A percentile compares a stretch with the other conserved stretches of the same genome.
Conservation (phyloP, 1,140 invertebrate species). For the Trigoniulus corallinus region DNA sequence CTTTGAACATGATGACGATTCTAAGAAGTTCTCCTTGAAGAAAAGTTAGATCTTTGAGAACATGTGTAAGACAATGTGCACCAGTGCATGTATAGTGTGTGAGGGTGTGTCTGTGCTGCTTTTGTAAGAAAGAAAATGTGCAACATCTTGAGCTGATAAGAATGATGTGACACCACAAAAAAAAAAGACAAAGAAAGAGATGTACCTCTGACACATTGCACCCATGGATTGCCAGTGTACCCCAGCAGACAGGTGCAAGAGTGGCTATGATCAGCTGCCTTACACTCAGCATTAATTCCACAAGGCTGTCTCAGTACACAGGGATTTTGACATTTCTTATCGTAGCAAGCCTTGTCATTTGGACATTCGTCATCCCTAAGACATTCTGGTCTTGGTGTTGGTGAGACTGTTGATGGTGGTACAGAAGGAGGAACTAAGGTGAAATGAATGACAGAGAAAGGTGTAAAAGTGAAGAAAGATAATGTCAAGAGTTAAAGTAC, state of each 20-base stretch:
- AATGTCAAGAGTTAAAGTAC: no score
- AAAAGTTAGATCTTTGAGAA: no score
- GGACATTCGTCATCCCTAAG: conserved; percentile 19
- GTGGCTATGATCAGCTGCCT: conserved; percentile 40
- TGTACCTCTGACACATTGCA: conserved; percentile 14
- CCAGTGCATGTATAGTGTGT: no score
- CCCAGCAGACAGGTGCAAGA: conserved; percentile 66
- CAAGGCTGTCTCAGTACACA: conserved; percentile 48
- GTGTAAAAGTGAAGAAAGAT: no score
- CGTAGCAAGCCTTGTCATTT: conserved; percentile 19
- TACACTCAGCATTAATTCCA: conserved; percentile 33
- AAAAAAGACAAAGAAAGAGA: not conserved
- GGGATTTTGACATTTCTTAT: conserved; percentile 49
- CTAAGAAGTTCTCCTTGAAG: no score
- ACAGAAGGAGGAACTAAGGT: no score
- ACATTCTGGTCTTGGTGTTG: conserved; percentile 14
- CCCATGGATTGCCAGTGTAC: conserved; percentile 41
- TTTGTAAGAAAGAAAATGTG: no score
- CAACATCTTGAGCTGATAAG: no score
- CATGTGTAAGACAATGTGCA: no score
- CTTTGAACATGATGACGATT: no score
- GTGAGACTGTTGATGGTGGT: conserved; percentile 10
- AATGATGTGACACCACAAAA: not conserved
- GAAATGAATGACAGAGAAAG: no score
- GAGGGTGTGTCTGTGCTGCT: no score